Base-by-base conservation (phyloP, 2,113 vertebrate genomes). In the Zosterops japonicus region DNA sequence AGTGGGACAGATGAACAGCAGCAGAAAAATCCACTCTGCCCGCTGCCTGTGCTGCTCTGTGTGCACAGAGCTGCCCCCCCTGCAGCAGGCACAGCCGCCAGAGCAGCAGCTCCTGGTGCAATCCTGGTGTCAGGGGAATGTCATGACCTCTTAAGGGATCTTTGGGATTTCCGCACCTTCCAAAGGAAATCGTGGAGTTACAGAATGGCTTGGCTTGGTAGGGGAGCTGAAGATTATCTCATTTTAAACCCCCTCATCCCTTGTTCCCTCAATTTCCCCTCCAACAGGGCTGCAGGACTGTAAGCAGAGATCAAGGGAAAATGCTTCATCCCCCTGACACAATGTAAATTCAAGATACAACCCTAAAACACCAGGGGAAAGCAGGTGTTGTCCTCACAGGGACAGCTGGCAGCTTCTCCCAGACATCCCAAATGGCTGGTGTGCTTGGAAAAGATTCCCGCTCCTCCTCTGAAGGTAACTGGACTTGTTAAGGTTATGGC, bases 71-170 rank as follows among this genome's bases (percentile, higher is more conserved):
- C 87, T 83, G 78, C 56, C 42, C n/a, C 47, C 28, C 27, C 53
- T 44, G 31, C 64, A 16, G 64, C 80, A 33, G 49, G 69, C 84
- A 84, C 50, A 59, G 79, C 53, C 49, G 89, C 78, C 74, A 68
- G 22, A 72, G 44, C 82, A 35, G 83, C 25, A 67, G 57, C 52
- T 74, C 82, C 67, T 24, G 52, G 31, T 27, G 36, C 68, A 59
- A 2, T n/a, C 29, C 52, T 15, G 39, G 61, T 25, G 3, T 1
- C 0, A 2, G 39, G 39, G 17, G 60, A 44, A 23, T 0, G 5
- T 8, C 76, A 79, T 14, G 4, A 1, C 39, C 61, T 36, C 61
- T 6, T 2, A 5, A 14, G n/a, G 56, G 55, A 20, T 17, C 33
- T 46, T 14, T 14, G 50, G 61, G 61, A 44, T 7, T 25, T 29